Conservation (phyloP, 2,113 vertebrate species). For the Scolopax mira region DNA sequence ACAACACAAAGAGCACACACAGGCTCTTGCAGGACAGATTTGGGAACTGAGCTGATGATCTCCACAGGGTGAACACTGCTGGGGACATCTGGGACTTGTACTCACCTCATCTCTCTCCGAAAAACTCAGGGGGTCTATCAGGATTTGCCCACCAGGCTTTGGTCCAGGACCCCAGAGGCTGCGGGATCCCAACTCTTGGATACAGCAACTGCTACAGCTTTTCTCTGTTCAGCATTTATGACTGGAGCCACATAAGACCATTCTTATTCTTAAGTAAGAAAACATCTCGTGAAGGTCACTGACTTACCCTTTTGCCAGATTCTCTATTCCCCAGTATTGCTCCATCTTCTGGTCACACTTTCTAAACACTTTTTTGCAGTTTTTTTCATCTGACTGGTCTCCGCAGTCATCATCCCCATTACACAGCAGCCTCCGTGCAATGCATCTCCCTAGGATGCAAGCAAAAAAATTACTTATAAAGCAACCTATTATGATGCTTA, state of each 20-base stretch:
- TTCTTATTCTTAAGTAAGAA: neutral
- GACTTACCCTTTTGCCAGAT: constrained; percentile 88
- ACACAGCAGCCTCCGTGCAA: constrained; percentile 83
- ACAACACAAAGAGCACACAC: neutral
- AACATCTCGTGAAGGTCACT: neutral
- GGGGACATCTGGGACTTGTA: neutral
- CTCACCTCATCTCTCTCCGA: neutral
- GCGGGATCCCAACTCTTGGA: neutral
- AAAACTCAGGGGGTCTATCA: neutral
- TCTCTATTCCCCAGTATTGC: constrained; percentile 89
- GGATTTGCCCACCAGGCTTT: neutral
- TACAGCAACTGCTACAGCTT: neutral
- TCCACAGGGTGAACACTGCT: neutral
- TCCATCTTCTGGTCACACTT: constrained; percentile 83
- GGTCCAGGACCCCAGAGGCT: neutral
- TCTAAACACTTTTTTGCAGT: constrained; percentile 75
- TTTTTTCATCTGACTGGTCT: constrained; percentile 87
- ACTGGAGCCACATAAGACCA: neutral
- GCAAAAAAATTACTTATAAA: neutral
- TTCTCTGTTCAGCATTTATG: neutral
- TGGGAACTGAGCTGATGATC: neutral
- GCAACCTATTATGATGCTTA: neutral
- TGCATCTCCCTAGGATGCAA: constrained; percentile 82
- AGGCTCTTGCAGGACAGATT: neutral
- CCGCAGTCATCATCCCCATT: constrained; percentile 94